Evolutionary conservation across 1,140 invertebrate genomes (phyloP).

Genomic region (Scaptodrosophila lebanonensis): DNA sequence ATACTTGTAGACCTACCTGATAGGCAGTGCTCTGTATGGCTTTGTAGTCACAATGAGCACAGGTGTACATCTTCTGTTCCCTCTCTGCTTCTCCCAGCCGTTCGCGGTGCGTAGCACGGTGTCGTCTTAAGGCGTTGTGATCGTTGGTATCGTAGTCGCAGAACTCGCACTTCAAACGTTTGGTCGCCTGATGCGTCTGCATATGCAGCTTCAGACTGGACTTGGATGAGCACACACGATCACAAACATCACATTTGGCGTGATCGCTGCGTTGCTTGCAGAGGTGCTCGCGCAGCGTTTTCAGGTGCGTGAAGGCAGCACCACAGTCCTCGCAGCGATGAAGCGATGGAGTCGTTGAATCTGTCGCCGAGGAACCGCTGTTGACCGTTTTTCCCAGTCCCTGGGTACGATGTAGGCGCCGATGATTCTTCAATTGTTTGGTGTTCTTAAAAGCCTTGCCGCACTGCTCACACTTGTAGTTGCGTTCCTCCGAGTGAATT

Average conservation of each 20-base stretch:
- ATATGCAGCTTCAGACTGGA: slow-evolving; percentile 84
- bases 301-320: slow-evolving; percentile 63
- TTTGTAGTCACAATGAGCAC: slow-evolving; percentile 83
- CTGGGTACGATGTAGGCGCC: slow-evolving; percentile 78
- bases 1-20: too few species aligned
- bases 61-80: slow-evolving; percentile 83
- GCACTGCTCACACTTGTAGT: slow-evolving; percentile 83
- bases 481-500: slow-evolving; percentile 82
- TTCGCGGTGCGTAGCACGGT: slow-evolving; percentile 86
- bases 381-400: slow-evolving; percentile 79
- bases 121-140: slow-evolving; percentile 88
- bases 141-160: slow-evolving; percentile 88
- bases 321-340: slow-evolving; percentile 66
- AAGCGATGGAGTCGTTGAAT: slow-evolving; percentile 11
- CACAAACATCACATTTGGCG: slow-evolving; percentile 85
- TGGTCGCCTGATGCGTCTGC: slow-evolving; percentile 84
- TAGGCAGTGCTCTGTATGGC: slow-evolving; percentile 84
- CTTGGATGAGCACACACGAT: slow-evolving; percentile 82
- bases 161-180: slow-evolving; percentile 87
- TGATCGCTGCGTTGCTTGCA: slow-evolving; percentile 64
- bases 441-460: slow-evolving; percentile 87
- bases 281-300: slow-evolving; percentile 62
- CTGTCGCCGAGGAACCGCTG: slow-evolving; percentile 78
- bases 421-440: slow-evolving; percentile 85
- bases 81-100: slow-evolving; percentile 84